Percentiles rank a stretch among this genome's conserved stretches.
Conservation (phyloP, 2,113 vertebrate genomes). For the Tetraodon nigroviridis region DNA sequence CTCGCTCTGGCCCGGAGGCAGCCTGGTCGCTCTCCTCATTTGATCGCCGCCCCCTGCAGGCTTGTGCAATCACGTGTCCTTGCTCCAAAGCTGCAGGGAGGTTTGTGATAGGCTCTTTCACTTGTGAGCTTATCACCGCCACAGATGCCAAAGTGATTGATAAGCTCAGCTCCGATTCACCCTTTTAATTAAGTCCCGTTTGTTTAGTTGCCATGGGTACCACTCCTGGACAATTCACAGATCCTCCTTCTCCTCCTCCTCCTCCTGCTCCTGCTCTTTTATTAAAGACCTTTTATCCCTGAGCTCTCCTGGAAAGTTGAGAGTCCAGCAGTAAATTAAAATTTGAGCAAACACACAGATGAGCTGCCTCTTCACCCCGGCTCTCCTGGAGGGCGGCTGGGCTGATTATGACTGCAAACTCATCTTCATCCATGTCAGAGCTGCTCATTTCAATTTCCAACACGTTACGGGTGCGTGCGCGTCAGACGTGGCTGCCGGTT, state of each 20-base stretch:
- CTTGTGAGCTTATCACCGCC: conserved; percentile 1
- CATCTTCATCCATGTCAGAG: conserved; percentile 41
- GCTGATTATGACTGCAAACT: conserved; percentile 42
- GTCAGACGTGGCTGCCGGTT: conserved; percentile 23
- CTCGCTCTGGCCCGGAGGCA: too few relatives aligned
- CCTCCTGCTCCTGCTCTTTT: conserved; percentile 11
- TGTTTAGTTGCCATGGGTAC: conserved; percentile 67
- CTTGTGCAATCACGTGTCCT: background rate
- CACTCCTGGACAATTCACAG: conserved; percentile 27
- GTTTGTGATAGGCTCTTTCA: background rate
- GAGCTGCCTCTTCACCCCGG: background rate
- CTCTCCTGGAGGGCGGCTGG: conserved; percentile 11
- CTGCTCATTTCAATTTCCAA: conserved; percentile 48
- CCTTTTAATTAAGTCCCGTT: conserved; percentile 39
- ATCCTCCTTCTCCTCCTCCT: conserved; percentile 7
- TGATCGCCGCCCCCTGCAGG: background rate
- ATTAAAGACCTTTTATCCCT: conserved; percentile 5
- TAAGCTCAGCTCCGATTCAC: conserved; percentile 51
- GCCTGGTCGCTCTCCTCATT: too few relatives aligned
- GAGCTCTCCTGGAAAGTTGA: conserved; percentile 17
- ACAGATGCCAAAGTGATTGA: conserved; percentile 53
- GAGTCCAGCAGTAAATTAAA: conserved; percentile 6
- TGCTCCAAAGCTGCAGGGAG: too few relatives aligned
- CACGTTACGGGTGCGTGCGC: conserved; percentile 18
- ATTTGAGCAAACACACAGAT: conserved; percentile 7